phyloP scores from a whole-genome alignment of 2,888 invertebrate genomes.

The Pachymerium ferrugineum region DNA sequence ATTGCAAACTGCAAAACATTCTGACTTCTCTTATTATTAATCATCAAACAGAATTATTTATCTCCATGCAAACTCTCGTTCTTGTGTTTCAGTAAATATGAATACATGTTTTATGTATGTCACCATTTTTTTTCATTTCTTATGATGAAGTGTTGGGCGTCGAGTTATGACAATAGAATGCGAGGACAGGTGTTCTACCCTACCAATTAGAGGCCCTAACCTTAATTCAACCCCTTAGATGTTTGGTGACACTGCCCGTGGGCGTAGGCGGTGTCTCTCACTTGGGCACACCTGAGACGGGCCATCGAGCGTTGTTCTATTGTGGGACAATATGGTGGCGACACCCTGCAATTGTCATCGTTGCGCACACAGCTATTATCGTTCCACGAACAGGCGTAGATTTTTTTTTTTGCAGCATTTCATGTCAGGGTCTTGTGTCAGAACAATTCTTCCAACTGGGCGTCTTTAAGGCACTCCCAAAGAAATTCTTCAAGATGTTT shows the following conservation, averaged over 20 bases:
- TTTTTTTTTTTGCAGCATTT: not conserved
- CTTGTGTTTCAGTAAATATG: too few species aligned
- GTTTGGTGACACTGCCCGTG: not conserved
- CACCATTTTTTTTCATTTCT: not conserved
- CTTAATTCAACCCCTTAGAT: conserved; percentile 4
- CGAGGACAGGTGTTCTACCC: conserved; percentile 23
- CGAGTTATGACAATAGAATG: not conserved
- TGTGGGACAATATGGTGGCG: conserved; percentile 11
- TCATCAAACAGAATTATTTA: too few species aligned
- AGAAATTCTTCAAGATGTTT: not conserved
- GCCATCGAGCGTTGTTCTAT: not conserved
- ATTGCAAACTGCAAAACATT: too few species aligned
- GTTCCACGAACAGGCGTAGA: conserved; percentile 11
- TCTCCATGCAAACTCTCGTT: too few species aligned
- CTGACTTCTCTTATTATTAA: too few species aligned
- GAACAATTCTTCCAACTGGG: not conserved
- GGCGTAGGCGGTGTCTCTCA: conserved; percentile 15
- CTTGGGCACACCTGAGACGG: not conserved
- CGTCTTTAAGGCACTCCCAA: not conserved
- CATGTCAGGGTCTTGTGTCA: conserved; percentile 3
- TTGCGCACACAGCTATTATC: not conserved
- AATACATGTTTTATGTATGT: conserved; percentile 10
- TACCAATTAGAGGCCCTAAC: conserved; percentile 16
- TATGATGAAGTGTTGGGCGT: conserved; percentile 11
- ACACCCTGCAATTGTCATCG: conserved; percentile 20